Conservation (phyloP, 2,888 invertebrate genomes). For the Cyclophora albipunctata region DNA sequence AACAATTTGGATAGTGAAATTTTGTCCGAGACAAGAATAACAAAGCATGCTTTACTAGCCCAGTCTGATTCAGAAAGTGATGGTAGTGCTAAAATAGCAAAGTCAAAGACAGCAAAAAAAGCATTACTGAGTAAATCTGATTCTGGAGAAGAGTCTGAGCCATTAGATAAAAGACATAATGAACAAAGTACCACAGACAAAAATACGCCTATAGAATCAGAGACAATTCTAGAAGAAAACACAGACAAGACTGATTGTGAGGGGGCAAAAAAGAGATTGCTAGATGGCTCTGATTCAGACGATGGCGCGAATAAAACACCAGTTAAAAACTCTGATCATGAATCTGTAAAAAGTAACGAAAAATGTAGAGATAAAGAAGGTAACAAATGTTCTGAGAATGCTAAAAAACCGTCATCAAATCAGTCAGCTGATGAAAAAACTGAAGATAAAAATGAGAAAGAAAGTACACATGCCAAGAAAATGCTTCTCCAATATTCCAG, state of each 20-base stretch:
- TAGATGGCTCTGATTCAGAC: slow-evolving; percentile 2
- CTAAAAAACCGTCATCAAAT: slow-evolving; percentile 6
- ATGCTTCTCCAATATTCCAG: slow-evolving; percentile 50
- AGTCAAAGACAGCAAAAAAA: slow-evolving; percentile 3
- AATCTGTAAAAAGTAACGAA: slow-evolving; percentile 2
- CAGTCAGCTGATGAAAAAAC: slow-evolving; percentile 12
- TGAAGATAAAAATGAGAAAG: slow-evolving; percentile 8
- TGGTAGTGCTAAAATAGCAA: background rate
- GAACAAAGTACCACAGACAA: background rate
- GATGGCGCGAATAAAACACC: too few relatives aligned
- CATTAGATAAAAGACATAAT: background rate
- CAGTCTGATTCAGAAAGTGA: slow-evolving; percentile 29
- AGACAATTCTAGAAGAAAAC: slow-evolving; percentile 1
- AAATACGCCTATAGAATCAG: background rate
- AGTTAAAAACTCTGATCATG: background rate
- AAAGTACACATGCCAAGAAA: slow-evolving; percentile 54
- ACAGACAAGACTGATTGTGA: background rate
- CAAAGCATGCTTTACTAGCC: slow-evolving; percentile 27
- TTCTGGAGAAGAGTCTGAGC: slow-evolving; percentile 7
- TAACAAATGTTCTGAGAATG: background rate
- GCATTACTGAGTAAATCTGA: slow-evolving; percentile 26
- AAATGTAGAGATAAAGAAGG: slow-evolving; percentile 3
- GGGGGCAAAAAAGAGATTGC: background rate
- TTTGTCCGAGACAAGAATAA: slow-evolving; percentile 4
- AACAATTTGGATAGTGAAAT: slow-evolving; percentile 27